phyloP scores from a whole-genome alignment of 2,888 invertebrate species.

The Geophilus truncorum region DNA sequence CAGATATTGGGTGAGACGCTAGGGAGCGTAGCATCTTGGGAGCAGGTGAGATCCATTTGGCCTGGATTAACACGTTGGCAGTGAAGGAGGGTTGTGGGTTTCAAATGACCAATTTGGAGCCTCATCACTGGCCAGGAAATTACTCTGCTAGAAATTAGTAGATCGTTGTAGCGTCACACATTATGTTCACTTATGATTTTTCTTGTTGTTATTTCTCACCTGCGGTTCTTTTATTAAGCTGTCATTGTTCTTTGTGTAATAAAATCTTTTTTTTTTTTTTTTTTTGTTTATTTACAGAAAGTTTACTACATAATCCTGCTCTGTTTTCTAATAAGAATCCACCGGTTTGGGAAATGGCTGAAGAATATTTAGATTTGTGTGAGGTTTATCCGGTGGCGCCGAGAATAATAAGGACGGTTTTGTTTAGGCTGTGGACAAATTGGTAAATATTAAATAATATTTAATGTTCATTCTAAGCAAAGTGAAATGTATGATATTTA shows the following conservation, averaged over 20 bases:
- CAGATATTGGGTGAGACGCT: background rate
- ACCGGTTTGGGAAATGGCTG: constrained; percentile 82
- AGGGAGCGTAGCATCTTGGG: background rate
- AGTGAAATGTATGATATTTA: no score
- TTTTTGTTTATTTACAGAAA: constrained; percentile 34
- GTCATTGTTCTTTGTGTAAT: background rate
- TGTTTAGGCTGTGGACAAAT: constrained; percentile 37
- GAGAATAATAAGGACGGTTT: constrained; percentile 37
- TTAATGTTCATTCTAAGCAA: no score
- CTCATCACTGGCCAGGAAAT: background rate
- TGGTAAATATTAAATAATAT: constrained; percentile 35
- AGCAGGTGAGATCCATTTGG: background rate
- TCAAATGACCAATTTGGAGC: background rate
- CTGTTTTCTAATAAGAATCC: constrained; percentile 65
- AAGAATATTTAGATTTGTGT: constrained; percentile 69
- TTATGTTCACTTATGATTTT: background rate
- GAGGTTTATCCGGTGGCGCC: constrained; percentile 34
- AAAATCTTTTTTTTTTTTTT: background rate
- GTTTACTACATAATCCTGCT: constrained; percentile 81
- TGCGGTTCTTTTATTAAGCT: no score
- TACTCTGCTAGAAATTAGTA: background rate
- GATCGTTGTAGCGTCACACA: background rate
- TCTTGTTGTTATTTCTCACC: no score
- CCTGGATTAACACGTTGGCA: background rate
- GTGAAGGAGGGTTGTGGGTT: background rate